Evolutionary conservation across 2,888 invertebrate genomes (phyloP).

Genomic region (Drosophila tanythrix): DNA sequence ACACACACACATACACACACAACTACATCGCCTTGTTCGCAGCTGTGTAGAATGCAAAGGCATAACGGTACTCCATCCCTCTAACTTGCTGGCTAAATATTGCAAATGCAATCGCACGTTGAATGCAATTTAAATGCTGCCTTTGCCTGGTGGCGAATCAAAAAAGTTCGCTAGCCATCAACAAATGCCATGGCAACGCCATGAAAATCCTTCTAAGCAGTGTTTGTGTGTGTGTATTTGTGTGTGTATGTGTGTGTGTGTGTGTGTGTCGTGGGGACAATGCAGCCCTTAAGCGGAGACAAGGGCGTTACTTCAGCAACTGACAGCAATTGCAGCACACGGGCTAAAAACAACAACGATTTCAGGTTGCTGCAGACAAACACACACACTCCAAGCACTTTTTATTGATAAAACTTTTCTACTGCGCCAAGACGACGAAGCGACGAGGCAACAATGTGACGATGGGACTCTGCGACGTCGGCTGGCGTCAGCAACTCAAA

Average conservation of each 20-base stretch:
- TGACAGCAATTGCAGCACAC: slow-evolving; percentile 47
- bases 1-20: slow-evolving; percentile 19
- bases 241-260: neutral
- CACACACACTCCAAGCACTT: slow-evolving; percentile 53
- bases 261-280: neutral
- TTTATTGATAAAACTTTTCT: slow-evolving; percentile 76
- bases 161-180: slow-evolving; percentile 40
- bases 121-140: slow-evolving; percentile 61
- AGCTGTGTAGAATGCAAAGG: neutral
- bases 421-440: slow-evolving; percentile 62
- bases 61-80: neutral
- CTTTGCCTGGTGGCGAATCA: slow-evolving; percentile 21
- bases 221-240: too few species aligned
- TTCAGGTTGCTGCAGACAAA: slow-evolving; percentile 16
- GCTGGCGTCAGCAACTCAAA: neutral
- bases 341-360: slow-evolving; percentile 27
- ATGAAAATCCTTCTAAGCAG: slow-evolving; percentile 27
- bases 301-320: slow-evolving; percentile 20
- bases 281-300: slow-evolving; percentile 10
- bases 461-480: neutral
- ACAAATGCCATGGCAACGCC: slow-evolving; percentile 62
- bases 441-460: neutral
- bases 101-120: slow-evolving; percentile 56
- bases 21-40: neutral
- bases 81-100: slow-evolving; percentile 15